A percentile compares a stretch with the other conserved stretches of the same genome.
Conservation (phyloP, 2,888 invertebrate species). For the Caenorhabditis doughertyi region DNA sequence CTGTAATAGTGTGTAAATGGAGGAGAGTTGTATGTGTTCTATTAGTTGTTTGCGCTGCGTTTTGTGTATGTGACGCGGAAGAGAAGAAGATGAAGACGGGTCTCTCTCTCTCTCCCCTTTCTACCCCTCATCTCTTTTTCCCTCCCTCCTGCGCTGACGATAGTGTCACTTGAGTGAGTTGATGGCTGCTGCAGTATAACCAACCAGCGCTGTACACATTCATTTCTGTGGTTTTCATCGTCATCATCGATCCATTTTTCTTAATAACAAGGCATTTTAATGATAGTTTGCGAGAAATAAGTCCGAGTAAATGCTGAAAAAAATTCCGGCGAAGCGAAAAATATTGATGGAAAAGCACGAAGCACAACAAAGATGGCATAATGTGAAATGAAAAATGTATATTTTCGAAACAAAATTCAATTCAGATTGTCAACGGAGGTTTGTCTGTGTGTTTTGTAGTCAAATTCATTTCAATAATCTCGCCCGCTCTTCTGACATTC, state of each 20-base stretch:
- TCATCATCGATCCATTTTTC: slow-evolving; percentile 36
- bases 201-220: slow-evolving; percentile 41
- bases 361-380: too few relatives aligned
- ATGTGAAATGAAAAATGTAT: too few relatives aligned
- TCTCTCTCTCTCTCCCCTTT: slow-evolving; percentile 22
- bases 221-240: slow-evolving; percentile 49
- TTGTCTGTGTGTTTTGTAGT: too few relatives aligned
- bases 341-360: too few relatives aligned
- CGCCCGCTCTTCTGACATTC: too few relatives aligned
- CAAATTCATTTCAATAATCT: too few relatives aligned
- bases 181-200: slow-evolving; percentile 30
- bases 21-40: slow-evolving; percentile 3
- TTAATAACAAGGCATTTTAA: too few relatives aligned
- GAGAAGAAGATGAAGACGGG: slow-evolving; percentile 27
- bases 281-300: too few relatives aligned
- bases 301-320: too few relatives aligned
- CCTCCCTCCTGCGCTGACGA: slow-evolving; percentile 40
- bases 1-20: slow-evolving; percentile 16
- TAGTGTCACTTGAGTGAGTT: slow-evolving; percentile 70
- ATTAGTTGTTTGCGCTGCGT: slow-evolving; percentile 53
- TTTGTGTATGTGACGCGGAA: not conserved
- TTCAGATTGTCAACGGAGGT: too few relatives aligned
- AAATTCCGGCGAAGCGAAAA: too few relatives aligned
- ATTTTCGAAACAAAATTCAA: too few relatives aligned
- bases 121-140: slow-evolving; percentile 2